These are phyloP conservation scores for Chelonus insularis DNA, from an alignment of 1,140 invertebrate genomes.

Conservation along the genomic window DNA sequence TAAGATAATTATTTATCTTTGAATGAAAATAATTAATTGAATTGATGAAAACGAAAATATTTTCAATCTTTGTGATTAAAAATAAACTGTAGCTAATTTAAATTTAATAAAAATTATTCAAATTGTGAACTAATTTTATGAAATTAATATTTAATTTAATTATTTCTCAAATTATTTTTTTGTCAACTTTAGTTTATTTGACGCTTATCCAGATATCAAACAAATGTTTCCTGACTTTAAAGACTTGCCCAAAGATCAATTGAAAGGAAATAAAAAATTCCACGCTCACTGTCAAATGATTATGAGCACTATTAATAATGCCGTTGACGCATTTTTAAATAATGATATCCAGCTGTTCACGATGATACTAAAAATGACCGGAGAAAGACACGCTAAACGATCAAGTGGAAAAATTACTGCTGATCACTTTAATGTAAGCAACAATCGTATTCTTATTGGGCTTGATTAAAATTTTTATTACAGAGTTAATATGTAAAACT, in stretches of 20 bases:
- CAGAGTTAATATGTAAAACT: too few species aligned
- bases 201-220: constrained; percentile 65
- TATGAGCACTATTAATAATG: constrained; percentile 27
- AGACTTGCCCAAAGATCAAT: constrained; percentile 62
- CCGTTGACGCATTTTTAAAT: constrained; percentile 29
- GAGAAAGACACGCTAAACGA: constrained; percentile 34
- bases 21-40: too few species aligned
- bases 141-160: not conserved
- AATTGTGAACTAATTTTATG: not conserved
- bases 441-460: too few species aligned
- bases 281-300: constrained; percentile 32
- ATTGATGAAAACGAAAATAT: too few species aligned
- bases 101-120: too few species aligned
- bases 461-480: too few species aligned
- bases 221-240: constrained; percentile 65
- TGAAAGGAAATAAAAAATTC: constrained; percentile 56
- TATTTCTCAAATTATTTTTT: not conserved
- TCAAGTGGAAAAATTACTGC: constrained; percentile 7
- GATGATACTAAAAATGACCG: constrained; percentile 24
- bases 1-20: too few species aligned
- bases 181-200: constrained; percentile 64
- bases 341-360: constrained; percentile 35
- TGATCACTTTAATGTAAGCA: constrained; percentile 30
- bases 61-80: too few species aligned
- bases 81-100: too few species aligned